Evolutionary conservation across 37 sponge, comb jelly and placozoan genomes (phyloP).

Genomic region (Hormiphora californensis): DNA sequence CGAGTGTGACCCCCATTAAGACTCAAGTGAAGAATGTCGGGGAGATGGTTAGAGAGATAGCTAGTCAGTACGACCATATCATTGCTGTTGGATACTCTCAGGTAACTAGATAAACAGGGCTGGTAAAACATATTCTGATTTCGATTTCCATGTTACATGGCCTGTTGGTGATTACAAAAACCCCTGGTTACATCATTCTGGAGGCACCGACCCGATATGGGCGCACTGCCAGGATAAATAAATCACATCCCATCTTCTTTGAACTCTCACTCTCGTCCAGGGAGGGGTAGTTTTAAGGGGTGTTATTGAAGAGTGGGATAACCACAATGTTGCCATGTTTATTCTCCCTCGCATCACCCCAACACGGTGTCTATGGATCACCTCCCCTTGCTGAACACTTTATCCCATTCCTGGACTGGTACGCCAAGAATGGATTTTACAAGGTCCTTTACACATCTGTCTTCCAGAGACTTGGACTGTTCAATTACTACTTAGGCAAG

Average conservation of each 20-base stretch:
- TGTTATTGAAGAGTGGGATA: neutral
- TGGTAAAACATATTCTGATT: too few relatives aligned
- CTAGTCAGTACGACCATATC: neutral
- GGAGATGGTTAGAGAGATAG: neutral
- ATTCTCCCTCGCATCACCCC: neutral
- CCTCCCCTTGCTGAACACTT: neutral
- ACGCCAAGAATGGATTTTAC: neutral
- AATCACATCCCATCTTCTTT: too few relatives aligned
- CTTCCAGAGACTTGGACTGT: neutral
- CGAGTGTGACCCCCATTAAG: conserved; percentile 4
- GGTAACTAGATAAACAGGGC: too few relatives aligned
- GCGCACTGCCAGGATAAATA: too few relatives aligned
- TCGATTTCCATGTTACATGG: too few relatives aligned
- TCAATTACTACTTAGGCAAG: neutral
- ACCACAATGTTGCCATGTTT: neutral
- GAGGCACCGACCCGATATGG: too few relatives aligned
- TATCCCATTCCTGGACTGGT: neutral
- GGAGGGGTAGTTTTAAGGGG: neutral
- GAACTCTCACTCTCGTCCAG: too few relatives aligned
- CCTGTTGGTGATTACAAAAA: too few relatives aligned
- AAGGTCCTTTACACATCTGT: neutral
- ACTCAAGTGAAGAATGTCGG: neutral
- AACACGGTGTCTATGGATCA: conserved; percentile 8
- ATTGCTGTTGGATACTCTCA: conserved; percentile 1
- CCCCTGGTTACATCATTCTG: too few relatives aligned